A percentile compares a stretch with the other conserved stretches of the same genome.
These are phyloP conservation scores for Megaustenia siamemsis DNA, from an alignment of 2,888 invertebrate species.

Conservation along the genomic window DNA sequence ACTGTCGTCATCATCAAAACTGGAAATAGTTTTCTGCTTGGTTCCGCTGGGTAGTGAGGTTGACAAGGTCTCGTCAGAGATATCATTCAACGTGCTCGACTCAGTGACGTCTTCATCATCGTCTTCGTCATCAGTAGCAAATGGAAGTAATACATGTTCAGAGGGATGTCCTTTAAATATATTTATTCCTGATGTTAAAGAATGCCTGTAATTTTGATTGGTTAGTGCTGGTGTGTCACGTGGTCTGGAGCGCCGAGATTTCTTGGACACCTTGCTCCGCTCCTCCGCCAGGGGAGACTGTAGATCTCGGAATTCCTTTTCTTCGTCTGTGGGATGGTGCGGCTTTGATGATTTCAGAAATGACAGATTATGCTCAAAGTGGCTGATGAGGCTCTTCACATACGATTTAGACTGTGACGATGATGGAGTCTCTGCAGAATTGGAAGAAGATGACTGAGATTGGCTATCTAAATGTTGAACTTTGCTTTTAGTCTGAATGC, in stretches of 20 bases:
- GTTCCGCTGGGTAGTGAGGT: neutral
- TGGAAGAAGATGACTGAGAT: neutral
- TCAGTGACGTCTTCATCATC: neutral
- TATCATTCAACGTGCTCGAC: neutral
- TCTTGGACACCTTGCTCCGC: conserved; percentile 30
- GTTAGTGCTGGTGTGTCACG: neutral
- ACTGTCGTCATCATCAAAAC: conserved; percentile 25
- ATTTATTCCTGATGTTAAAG: neutral
- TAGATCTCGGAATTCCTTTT: conserved; percentile 38
- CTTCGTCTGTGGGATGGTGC: conserved; percentile 14
- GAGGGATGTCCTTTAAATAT: conserved; percentile 42
- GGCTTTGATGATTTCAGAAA: conserved; percentile 13
- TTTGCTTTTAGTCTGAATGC: neutral
- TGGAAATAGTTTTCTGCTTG: neutral
- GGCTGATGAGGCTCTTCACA: conserved; percentile 1
- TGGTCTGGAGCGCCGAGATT: neutral
- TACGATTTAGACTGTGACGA: neutral
- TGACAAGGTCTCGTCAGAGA: neutral
- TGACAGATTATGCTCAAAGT: conserved; percentile 35
- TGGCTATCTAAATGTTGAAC: neutral
- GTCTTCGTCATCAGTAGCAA: conserved; percentile 25
- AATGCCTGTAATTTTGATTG: neutral
- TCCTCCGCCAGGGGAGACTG: conserved; percentile 38
- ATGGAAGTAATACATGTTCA: conserved; percentile 31
- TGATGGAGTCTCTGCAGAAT: neutral